Base-by-base conservation (phyloP, 2,113 vertebrate species). In the Brachyhypopomus gauderio region DNA sequence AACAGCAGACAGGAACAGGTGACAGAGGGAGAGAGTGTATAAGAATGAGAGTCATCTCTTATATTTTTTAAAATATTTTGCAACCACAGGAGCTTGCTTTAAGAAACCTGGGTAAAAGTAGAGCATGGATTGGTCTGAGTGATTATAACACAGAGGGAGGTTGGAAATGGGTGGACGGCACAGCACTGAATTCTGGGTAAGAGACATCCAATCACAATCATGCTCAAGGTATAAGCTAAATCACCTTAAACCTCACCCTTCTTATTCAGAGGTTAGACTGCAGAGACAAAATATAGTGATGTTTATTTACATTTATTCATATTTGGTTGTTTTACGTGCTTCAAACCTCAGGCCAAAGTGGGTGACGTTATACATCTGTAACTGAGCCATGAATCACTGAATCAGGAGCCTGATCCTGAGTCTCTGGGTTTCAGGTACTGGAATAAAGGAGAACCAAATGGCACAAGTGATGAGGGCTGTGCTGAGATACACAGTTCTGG, bases 131-230 rank as follows among this genome's bases (percentile, higher is more conserved):
- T 63, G 60, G 60, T 63, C 60, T 63, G 23, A 63, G 9, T 14
- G 23, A 27, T 25, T 2, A 5, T 14, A 25, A 63, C 60, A 25
- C 22, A 27, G 20, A 27, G 23, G 20, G 23, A 12, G 60, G 23
- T 25, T 63, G 60, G 60, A 63, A 63, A 63, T 63, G 60, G 60
- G 60, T 63, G 60, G 60, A 63, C 8, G 60, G 60, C 2, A 25
- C 60, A 63, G 11, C 60, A 27, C 60, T 63, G 60, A 23, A 8
- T 22, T 25, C 60, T 63, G 23, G 12, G 60, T 63, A 63, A 63
- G 60, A 63, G 23, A 2, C 30, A 30, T 30, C 1, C 30, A 30
- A 30, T 30, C 30, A 30, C 30, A 30, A 30, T 30, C 30, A 30
- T 30, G 30, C 30, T 30, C 30, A 63, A 3, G 8, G 11, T 0